phyloP scores from a whole-genome alignment of 2,797 vertebrate genomes.

The Smutsia gigantea region DNA sequence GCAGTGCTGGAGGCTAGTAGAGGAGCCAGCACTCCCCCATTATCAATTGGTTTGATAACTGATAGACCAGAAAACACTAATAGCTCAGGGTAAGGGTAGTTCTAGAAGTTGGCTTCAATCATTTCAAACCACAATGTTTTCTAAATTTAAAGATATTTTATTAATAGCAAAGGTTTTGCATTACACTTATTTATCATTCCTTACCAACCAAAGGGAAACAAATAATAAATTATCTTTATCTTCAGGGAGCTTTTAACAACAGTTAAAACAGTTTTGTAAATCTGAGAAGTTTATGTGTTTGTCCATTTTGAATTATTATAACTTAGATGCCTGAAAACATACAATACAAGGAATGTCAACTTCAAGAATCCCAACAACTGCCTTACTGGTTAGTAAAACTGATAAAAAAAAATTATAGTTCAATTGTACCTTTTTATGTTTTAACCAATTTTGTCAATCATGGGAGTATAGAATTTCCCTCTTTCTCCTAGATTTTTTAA shows the following conservation, averaged over 20 bases:
- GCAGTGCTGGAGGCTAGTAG: not conserved
- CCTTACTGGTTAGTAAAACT: not conserved
- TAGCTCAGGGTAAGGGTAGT: not conserved
- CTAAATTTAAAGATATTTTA: constrained; percentile 63
- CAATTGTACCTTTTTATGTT: not conserved
- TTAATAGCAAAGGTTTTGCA: constrained; percentile 75
- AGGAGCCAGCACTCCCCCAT: not conserved
- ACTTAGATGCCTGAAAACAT: not conserved
- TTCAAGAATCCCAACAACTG: not conserved
- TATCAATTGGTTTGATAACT: not conserved
- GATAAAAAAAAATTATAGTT: not conserved
- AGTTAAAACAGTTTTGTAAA: not conserved
- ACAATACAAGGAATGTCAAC: constrained; percentile 9
- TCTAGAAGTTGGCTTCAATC: not conserved
- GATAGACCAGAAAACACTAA: not conserved
- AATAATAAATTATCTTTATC: not conserved
- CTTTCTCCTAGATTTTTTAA: constrained; percentile 21
- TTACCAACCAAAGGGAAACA: constrained; percentile 70
- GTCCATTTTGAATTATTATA: constrained; percentile 11
- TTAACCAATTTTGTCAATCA: not conserved
- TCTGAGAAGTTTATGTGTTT: constrained; percentile 44
- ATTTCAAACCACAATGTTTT: not conserved
- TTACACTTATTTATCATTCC: constrained; percentile 46
- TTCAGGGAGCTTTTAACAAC: constrained; percentile 36
- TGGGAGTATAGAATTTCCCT: not conserved